Base-by-base conservation (phyloP, 2,113 vertebrate species). In the Myotis lucifugus region DNA sequence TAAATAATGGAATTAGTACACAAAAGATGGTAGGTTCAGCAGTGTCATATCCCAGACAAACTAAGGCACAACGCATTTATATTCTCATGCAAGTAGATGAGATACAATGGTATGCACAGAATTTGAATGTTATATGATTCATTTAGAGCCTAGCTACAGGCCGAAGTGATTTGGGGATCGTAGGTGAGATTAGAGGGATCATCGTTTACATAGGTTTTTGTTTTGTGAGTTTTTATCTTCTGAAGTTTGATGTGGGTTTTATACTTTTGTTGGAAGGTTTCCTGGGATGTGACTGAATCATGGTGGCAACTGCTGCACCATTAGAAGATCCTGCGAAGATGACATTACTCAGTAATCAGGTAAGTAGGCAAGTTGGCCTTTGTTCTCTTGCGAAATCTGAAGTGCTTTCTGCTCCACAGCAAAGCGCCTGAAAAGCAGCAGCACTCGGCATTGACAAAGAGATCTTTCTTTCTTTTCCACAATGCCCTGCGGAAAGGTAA, bases 321-420 rank as follows among this genome's bases (percentile, higher is more conserved):
- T 94, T 92, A 96, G 94, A 95, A 97, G 96, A 92, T 77, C 70
- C 70, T 93, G 87, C 94, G 82, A 92, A 96, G 76, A 89, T 85
- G 96, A 82, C 91, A 66, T 88, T 97, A 96, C 90, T 82, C 90
- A 95, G 96, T 96, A 96, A 97, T 97, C 95, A 97, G 97, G 96
- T 95, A 85, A 97, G n/a, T 56, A 52, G 86, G 74, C 94, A 97
- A 97, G 96, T 54, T 66, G 93, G 83, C 93, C 95, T 98, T 97
- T 97, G 96, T 97, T 98, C 97, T 98, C 97, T 46, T 42, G 88
- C 85, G 91, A 90, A 97, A 97, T 88, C 23, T 88, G 61, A 96
- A 89, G 93, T 94, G 72, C 88, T 97, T 94, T 97, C 90, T 67
- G 83, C 94, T 87, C 84, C 96, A 83, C 81, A 52, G 93, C 76